A percentile compares a stretch with the other conserved stretches of the same genome.
Conservation (phyloP, 2,797 vertebrate species). For the Acropternis orthonyx region DNA sequence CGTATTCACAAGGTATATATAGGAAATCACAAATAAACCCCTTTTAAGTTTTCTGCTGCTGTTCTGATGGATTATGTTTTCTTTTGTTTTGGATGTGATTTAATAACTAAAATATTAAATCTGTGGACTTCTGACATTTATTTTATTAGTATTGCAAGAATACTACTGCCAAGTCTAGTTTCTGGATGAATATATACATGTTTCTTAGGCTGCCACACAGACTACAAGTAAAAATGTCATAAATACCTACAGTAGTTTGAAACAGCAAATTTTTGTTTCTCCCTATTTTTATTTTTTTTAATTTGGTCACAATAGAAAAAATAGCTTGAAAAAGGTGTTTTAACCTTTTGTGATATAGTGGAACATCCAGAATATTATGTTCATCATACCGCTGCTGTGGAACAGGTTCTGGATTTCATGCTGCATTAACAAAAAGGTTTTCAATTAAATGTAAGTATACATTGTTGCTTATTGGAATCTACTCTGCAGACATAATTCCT, state of each 20-base stretch:
- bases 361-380: conserved; percentile 69
- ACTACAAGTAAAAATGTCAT: conserved; percentile 53
- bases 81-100: conserved; percentile 78
- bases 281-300: conserved; percentile 13
- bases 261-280: conserved; percentile 62
- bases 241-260: conserved; percentile 58
- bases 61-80: conserved; percentile 80
- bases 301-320: conserved; percentile 63
- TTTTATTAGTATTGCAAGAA: conserved; percentile 75
- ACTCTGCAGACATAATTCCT: conserved; percentile 68
- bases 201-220: conserved; percentile 66
- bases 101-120: conserved; percentile 75
- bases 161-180: conserved; percentile 76
- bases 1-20: conserved; percentile 83
- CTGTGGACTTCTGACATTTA: conserved; percentile 76
- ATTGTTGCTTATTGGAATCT: conserved; percentile 72
- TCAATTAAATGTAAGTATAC: conserved; percentile 78
- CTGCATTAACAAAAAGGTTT: conserved; percentile 74
- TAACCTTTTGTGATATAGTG: conserved; percentile 76
- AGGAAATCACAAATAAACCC: conserved; percentile 82
- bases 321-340: conserved; percentile 73
- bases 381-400: conserved; percentile 72
- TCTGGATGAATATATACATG: conserved; percentile 69
- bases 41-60: conserved; percentile 82
- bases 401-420: conserved; percentile 78